Conservation (phyloP, 2,888 invertebrate species). For the Tachystola acroxantha region DNA sequence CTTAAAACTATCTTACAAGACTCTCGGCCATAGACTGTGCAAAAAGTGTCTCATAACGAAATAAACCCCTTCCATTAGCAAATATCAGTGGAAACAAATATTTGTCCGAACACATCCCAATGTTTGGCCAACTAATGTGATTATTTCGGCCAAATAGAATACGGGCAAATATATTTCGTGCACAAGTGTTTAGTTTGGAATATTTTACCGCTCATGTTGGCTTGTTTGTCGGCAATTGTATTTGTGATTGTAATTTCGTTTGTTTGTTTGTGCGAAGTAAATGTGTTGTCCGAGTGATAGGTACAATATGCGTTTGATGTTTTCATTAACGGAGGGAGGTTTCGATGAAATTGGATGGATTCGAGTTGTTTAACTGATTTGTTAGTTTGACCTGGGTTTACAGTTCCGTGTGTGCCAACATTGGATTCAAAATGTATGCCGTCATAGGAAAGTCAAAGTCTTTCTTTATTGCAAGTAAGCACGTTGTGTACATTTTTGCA, state of each 20-base stretch:
- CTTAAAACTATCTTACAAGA: too few species aligned
- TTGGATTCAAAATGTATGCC: too few species aligned
- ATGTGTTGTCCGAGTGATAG: not conserved
- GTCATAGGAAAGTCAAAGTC: too few species aligned
- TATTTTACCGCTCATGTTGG: constrained; percentile 17
- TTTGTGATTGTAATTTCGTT: constrained; percentile 16
- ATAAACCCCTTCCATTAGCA: constrained; percentile 10
- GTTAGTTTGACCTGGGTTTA: too few species aligned
- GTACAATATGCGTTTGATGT: not conserved
- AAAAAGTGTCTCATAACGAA: too few species aligned
- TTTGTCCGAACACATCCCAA: constrained; percentile 23
- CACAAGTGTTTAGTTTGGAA: constrained; percentile 12
- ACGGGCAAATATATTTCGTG: constrained; percentile 17
- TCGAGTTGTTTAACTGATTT: too few species aligned
- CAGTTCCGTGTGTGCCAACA: too few species aligned
- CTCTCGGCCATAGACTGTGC: too few species aligned
- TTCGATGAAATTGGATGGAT: not conserved
- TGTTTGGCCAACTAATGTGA: constrained; percentile 36
- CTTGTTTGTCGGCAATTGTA: constrained; percentile 1
- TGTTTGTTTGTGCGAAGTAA: not conserved
- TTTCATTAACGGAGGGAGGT: not conserved
- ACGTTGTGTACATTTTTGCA: too few species aligned
- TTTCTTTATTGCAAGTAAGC: too few species aligned
- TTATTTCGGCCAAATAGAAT: constrained; percentile 28
- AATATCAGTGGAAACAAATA: constrained; percentile 9